Percentiles rank a stretch among this genome's conserved stretches.
phyloP scores from a whole-genome alignment of 1,140 invertebrate genomes.

The Eumeta japonica region DNA sequence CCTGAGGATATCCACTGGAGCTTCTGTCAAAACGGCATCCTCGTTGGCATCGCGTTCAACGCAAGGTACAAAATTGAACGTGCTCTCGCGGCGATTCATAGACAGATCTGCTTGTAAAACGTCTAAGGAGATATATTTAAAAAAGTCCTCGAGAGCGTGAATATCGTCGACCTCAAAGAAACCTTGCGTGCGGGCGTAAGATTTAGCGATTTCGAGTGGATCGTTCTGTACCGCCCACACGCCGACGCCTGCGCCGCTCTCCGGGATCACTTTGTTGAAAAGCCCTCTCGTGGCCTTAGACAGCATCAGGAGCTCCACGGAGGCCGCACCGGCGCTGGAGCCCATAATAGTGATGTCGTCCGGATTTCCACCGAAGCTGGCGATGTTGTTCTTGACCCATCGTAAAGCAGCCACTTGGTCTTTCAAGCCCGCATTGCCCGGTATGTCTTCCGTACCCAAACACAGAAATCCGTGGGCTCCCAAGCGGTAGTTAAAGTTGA shows the following conservation, averaged over 20 bases:
- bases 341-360: conserved; percentile 27
- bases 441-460: conserved; percentile 23
- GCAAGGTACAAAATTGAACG: conserved; percentile 22
- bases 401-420: conserved; percentile 25
- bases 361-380: conserved; percentile 28
- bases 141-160: conserved; percentile 29
- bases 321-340: conserved; percentile 22
- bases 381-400: conserved; percentile 32
- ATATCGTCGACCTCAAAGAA: conserved; percentile 19
- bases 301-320: conserved; percentile 23
- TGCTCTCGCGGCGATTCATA: conserved; percentile 12
- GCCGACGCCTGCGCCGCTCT: conserved; percentile 18
- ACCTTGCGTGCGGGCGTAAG: conserved; percentile 16
- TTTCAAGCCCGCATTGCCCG: conserved; percentile 32
- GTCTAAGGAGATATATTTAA: conserved; percentile 18
- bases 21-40: conserved; percentile 22
- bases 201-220: conserved; percentile 22
- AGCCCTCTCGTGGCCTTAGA: conserved; percentile 24
- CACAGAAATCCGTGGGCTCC: conserved; percentile 24
- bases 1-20: conserved; percentile 28
- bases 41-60: conserved; percentile 20
- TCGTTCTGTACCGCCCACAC: conserved; percentile 19
- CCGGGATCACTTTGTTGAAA: conserved; percentile 27
- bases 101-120: conserved; percentile 12
- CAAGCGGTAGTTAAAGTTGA: conserved; percentile 25